Percentiles rank a stretch among this genome's conserved stretches.
Conservation (phyloP, 2,113 vertebrate genomes). For the Myotis lucifugus region DNA sequence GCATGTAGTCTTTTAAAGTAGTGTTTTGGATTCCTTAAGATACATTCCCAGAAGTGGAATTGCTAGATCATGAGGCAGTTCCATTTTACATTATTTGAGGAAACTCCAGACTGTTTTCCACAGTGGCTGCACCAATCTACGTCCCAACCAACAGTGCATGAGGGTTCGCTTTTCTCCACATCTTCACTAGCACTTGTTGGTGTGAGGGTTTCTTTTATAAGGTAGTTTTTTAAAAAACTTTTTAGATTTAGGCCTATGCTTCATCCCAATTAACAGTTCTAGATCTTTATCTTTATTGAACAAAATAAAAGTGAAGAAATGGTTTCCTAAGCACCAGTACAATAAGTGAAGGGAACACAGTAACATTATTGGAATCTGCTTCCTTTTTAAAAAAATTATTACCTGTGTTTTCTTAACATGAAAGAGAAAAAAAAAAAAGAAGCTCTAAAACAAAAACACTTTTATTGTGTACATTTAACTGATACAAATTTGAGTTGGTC, state of each 20-base stretch:
- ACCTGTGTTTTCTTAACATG: not conserved
- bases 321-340: not conserved
- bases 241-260: not conserved
- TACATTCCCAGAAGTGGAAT: no score
- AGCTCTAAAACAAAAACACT: not conserved
- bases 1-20: no score
- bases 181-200: no score
- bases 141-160: no score
- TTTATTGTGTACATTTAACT: not conserved
- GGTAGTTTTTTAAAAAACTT: not conserved
- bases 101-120: no score
- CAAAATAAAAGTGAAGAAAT: not conserved
- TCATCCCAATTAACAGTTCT: not conserved
- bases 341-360: not conserved
- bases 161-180: no score
- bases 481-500: not conserved
- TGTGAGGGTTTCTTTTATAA: not conserved
- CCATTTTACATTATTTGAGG: no score
- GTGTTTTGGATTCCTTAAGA: no score
- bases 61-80: no score
- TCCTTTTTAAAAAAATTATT: not conserved
- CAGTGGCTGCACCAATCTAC: no score
- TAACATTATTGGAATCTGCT: not conserved
- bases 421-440: not conserved
- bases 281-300: not conserved